phyloP scores from a whole-genome alignment of 2,797 vertebrate genomes.

The Phaenicophaeus curvirostris region DNA sequence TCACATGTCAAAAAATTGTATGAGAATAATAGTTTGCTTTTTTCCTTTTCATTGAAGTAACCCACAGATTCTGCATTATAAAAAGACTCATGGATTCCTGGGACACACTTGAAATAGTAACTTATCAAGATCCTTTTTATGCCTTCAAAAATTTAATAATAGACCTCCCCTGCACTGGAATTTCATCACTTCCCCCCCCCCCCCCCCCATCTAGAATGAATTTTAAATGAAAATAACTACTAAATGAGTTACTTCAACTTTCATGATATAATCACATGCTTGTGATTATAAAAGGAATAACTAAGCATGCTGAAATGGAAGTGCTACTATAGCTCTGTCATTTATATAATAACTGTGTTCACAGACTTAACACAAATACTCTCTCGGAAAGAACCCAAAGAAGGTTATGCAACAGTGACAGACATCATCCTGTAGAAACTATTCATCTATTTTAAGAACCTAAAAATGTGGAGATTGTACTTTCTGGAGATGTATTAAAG shows the following conservation, averaged over 20 bases:
- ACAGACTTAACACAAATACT: not conserved
- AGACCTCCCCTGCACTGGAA: not conserved
- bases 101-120: constrained; percentile 39
- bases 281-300: constrained; percentile 11
- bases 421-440: not conserved
- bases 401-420: not conserved
- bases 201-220: not conserved
- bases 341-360: not conserved
- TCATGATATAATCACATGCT: not conserved
- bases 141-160: not conserved
- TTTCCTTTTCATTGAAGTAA: not conserved
- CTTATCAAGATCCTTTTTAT: not conserved
- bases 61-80: not conserved
- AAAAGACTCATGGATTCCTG: constrained; percentile 14
- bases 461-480: not conserved
- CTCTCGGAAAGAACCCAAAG: not conserved
- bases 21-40: not conserved
- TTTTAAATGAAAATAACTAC: not conserved
- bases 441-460: not conserved
- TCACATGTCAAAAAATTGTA: not conserved
- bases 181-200: not conserved
- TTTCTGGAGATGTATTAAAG: not conserved
- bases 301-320: not conserved
- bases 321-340: not conserved
- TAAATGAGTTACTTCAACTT: not conserved